Base-by-base conservation (phyloP, 23 tunicate genomes). In the Ascidia mentula region DNA sequence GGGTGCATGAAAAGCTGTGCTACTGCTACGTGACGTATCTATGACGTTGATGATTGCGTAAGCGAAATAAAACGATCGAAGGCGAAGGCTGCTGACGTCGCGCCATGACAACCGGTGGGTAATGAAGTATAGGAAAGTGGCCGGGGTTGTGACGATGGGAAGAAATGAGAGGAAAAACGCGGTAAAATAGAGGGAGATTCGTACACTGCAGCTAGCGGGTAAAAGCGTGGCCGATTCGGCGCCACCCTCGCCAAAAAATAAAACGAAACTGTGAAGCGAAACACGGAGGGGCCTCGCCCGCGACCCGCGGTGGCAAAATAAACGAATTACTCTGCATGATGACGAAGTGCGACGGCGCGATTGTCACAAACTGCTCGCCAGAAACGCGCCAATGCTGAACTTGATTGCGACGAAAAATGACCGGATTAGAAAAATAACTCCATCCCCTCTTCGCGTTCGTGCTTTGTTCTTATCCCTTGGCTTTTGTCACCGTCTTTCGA, bases 41-140 rank as follows among this genome's bases (percentile, higher is more conserved):
- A 53, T 53, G 13, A 53, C 13, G 65, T 53, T 53, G 65, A 53
- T 53, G 65, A 53, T 53, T 53, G 65, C 65, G 65, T 53, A 53
- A 53, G 65, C 65, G 65, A 1, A 53, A 53, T 26, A 28, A 20
- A 53, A 53, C 12, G 65, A 20, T 26, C 22, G 24, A 53, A 53
- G 2, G 24, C 24, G 65, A 53, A 42, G n/a, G n/a, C n/a, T n/a
- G n/a, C n/a, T n/a, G n/a, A n/a, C n/a, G n/a, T n/a, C n/a, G n/a
- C n/a, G n/a, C n/a, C n/a, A n/a, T n/a, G n/a, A n/a, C n/a, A n/a
- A n/a, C n/a, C n/a, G n/a, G n/a, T n/a, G n/a, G n/a, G n/a, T n/a
- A n/a, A n/a, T n/a, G n/a, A n/a, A n/a, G n/a, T n/a, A n/a, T n/a
- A n/a, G n/a, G n/a, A n/a, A n/a, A n/a, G n/a, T n/a, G n/a, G n/a